Base-by-base conservation (phyloP, 2,888 invertebrate genomes). In the Helobdella robusta region DNA sequence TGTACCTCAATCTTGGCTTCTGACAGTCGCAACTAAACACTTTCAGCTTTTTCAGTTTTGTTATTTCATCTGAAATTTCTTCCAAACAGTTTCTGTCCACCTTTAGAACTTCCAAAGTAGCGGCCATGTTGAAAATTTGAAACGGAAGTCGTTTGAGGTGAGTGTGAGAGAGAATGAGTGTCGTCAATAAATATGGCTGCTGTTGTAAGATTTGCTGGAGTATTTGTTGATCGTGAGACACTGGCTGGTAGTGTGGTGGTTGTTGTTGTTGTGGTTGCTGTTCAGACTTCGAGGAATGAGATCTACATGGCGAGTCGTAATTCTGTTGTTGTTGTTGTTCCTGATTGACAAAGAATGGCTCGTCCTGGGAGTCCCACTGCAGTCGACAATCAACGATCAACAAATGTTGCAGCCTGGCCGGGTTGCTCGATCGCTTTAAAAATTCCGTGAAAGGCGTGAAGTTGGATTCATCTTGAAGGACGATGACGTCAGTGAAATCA, bases 1-100 rank as follows among this genome's bases (percentile, higher is more conserved):
- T 59, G 11, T 48, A 28, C 28, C 68, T 60, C 34, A 72, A 48
- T 30, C 70, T 67, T 15, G 71, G 72, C 54, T 66, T 61, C 66
- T 72, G 72, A 6, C 54, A 48, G 65, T 72, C 71, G 65, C 71
- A 71, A n/a, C 68, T 69, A 44, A 72, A 71, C n/a, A 46, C 58
- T 32, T 59, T 48, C 36, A 72, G 68, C 30, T 67, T 69, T 18
- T 25, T 48, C 46, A 72, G 61, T 34, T 66, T 58, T 6, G 65
- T 66, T 11, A 72, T 52, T 15, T 72, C 69, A 11, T 54, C 67
- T 6, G 72, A 70, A 25, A 72, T 67, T 44, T 70, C 71, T 28
- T 70, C 69, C 23, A 72, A 67, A 18, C 61, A 44, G 60, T 72
- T 72, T 28, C 68, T 35, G 59, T 72, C 71, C 8, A 72, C 60